These are phyloP conservation scores for Austrofundulus limnaeus DNA, from an alignment of 2,113 vertebrate species.

Conservation along the genomic window DNA sequence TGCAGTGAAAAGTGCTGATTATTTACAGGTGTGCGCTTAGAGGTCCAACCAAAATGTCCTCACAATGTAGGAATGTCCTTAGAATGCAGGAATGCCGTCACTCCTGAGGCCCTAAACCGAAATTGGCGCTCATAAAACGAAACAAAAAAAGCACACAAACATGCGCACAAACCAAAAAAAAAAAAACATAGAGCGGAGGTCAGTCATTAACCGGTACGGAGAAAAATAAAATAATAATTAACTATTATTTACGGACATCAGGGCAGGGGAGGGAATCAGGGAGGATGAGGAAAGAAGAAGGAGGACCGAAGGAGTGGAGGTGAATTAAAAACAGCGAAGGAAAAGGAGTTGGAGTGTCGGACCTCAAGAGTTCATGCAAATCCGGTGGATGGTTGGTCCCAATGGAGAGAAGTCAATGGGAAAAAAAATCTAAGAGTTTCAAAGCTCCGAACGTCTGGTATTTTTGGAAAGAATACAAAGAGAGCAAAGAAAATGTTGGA, in stretches of 20 bases:
- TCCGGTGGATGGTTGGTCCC: not conserved
- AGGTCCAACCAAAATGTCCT: slow-evolving; percentile 9
- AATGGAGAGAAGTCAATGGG: not conserved
- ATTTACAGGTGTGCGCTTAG: slow-evolving; percentile 2
- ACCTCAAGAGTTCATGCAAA: not conserved
- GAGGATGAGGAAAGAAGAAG: not conserved
- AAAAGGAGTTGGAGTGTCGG: not conserved
- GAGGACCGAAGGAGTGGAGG: not conserved
- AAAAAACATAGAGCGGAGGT: slow-evolving; percentile 6
- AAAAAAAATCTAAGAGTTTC: not conserved
- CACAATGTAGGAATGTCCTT: slow-evolving; percentile 12
- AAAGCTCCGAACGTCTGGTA: too few species aligned
- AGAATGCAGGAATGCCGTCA: slow-evolving; percentile 21
- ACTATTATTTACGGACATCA: slow-evolving; percentile 24
- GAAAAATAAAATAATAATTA: slow-evolving; percentile 42
- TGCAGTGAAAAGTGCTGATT: slow-evolving; percentile 15
- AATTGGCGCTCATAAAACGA: slow-evolving; percentile 14
- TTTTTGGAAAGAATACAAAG: not conserved
- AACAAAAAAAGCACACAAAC: not conserved
- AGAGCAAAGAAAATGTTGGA: not conserved
- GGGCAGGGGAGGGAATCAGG: slow-evolving; percentile 17
- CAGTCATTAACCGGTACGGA: slow-evolving; percentile 18
- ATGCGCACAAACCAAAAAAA: not conserved
- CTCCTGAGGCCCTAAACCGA: slow-evolving; percentile 14
- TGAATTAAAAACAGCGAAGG: not conserved